Evolutionary conservation across 2,888 invertebrate genomes (phyloP).

Genomic region (Malachius bipustulatus): DNA sequence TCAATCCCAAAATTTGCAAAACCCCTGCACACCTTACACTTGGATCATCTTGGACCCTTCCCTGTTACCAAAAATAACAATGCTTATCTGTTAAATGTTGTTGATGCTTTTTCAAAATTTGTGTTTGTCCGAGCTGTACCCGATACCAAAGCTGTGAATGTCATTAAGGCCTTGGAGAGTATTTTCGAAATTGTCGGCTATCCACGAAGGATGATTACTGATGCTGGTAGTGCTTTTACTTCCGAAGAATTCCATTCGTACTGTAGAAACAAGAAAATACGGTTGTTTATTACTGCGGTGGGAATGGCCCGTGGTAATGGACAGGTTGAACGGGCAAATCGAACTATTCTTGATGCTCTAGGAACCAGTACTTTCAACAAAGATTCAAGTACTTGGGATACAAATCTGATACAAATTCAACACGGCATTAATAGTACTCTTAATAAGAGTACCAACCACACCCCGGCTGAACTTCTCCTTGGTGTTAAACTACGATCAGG

Average conservation of each 20-base stretch:
- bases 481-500: neutral
- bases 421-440: too few species aligned
- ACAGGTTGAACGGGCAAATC: slow-evolving; percentile 21
- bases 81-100: slow-evolving; percentile 24
- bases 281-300: slow-evolving; percentile 38
- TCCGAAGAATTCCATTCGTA: neutral
- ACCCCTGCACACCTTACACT: slow-evolving; percentile 31
- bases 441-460: neutral
- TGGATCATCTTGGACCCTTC: slow-evolving; percentile 34
- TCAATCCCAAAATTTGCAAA: slow-evolving; percentile 9
- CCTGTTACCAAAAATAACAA: slow-evolving; percentile 24
- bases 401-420: too few species aligned
- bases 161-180: slow-evolving; percentile 22
- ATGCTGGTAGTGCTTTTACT: too few species aligned
- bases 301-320: slow-evolving; percentile 46
- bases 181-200: too few species aligned
- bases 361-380: slow-evolving; percentile 16
- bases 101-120: slow-evolving; percentile 31
- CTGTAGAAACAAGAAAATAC: neutral
- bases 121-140: slow-evolving; percentile 24
- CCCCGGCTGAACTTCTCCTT: neutral
- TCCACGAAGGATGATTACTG: too few species aligned
- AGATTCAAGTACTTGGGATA: slow-evolving; percentile 18
- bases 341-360: slow-evolving; percentile 12
- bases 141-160: slow-evolving; percentile 22